phyloP scores from a whole-genome alignment of 2,888 invertebrate species.

The Anagyrus pseudococci region DNA sequence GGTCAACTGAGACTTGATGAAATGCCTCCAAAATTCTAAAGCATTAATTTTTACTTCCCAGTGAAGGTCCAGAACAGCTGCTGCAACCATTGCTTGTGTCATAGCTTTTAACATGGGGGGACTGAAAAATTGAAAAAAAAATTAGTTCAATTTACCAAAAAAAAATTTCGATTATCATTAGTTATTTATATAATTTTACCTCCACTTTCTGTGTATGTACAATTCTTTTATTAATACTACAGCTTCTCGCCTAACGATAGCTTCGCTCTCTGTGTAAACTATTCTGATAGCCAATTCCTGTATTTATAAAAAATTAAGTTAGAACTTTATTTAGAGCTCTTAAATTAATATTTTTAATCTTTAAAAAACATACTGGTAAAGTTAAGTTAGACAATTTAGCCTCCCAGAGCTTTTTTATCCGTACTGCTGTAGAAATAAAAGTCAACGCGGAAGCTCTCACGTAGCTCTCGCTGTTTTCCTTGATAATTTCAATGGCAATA shows the following conservation, averaged over 20 bases:
- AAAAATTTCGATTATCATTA: conserved; percentile 3
- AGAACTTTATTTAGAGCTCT: background rate
- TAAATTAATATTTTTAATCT: background rate
- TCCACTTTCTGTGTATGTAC: conserved; percentile 71
- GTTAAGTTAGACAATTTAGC: conserved; percentile 67
- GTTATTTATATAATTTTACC: conserved; percentile 47
- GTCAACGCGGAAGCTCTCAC: conserved; percentile 78
- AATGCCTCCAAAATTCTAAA: conserved; percentile 75
- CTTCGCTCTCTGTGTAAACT: conserved; percentile 75
- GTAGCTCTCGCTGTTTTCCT: conserved; percentile 75
- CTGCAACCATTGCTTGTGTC: conserved; percentile 71
- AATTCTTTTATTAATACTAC: conserved; percentile 72
- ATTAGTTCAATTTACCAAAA: background rate
- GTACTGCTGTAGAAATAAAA: conserved; percentile 73
- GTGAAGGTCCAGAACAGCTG: conserved; percentile 75
- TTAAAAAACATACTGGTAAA: conserved; percentile 67
- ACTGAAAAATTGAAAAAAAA: conserved; percentile 42
- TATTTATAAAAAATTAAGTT: background rate
- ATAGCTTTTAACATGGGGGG: conserved; percentile 64
- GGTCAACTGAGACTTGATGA: conserved; percentile 70
- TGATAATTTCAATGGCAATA: conserved; percentile 71
- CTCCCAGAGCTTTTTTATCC: conserved; percentile 74
- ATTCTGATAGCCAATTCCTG: conserved; percentile 64
- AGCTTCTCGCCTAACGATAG: conserved; percentile 78
- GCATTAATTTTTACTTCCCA: conserved; percentile 83